Evolutionary conservation across 2,113 vertebrate genomes (phyloP).

Genomic region (Cyphomyrus discorhynchus): DNA sequence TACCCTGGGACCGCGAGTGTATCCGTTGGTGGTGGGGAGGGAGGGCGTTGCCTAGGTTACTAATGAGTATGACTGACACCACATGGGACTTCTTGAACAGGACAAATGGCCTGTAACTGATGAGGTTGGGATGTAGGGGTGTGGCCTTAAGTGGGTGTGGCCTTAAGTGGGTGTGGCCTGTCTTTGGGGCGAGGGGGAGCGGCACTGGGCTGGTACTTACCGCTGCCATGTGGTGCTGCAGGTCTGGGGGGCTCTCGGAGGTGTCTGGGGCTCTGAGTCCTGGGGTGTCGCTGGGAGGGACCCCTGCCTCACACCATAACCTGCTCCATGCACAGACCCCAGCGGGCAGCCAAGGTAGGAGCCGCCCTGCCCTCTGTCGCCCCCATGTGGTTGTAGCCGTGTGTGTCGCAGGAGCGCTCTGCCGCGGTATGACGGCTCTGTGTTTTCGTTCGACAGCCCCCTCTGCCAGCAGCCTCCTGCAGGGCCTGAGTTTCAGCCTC

Average conservation of each 20-base stretch:
- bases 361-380: not conserved
- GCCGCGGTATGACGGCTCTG: not conserved
- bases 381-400: not conserved
- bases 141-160: not conserved
- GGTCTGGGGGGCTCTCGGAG: conserved; percentile 56
- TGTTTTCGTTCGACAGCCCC: conserved; percentile 59
- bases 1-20: conserved; percentile 46
- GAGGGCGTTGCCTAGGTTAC: not conserved
- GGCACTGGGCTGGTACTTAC: not conserved
- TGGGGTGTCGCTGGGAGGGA: conserved; percentile 30
- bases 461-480: conserved; percentile 91
- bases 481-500: conserved; percentile 93
- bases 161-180: not conserved
- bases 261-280: conserved; percentile 61
- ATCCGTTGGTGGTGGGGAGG: not conserved
- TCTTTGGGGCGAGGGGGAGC: not conserved
- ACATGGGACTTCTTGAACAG: not conserved
- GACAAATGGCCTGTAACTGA: not conserved
- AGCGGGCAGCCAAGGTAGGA: conserved; percentile 73
- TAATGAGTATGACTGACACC: not conserved
- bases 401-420: too few relatives aligned
- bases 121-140: not conserved
- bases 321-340: conserved; percentile 63
- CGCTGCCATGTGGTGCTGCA: not conserved
- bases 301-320: conserved; percentile 71